Conservation (phyloP, 2,888 invertebrate genomes). For the Tupiocoris notatus region DNA sequence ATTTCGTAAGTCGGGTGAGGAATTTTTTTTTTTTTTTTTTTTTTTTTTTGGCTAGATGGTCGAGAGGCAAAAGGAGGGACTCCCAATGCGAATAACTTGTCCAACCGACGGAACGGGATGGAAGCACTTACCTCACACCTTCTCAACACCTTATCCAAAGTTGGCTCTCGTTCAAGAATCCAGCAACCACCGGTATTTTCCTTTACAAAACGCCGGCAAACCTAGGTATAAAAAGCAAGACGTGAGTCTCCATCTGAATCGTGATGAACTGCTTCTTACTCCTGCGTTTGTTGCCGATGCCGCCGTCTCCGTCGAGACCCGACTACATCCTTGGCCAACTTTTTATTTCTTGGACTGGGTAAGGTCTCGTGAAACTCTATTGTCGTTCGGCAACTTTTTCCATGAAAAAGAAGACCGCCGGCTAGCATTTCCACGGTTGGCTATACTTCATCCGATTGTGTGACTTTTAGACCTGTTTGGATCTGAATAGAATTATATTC, state of each 20-base stretch:
- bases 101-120: not conserved
- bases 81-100: not conserved
- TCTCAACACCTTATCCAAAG: not conserved
- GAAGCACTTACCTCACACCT: not conserved
- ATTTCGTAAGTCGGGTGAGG: too few species aligned
- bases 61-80: too few species aligned
- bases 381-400: constrained; percentile 5
- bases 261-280: constrained; percentile 14
- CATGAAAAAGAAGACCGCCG: not conserved
- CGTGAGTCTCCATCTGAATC: not conserved
- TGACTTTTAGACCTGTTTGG: constrained; percentile 6
- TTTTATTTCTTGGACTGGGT: not conserved
- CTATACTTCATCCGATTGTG: constrained; percentile 24
- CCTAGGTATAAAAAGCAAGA: not conserved
- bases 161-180: not conserved
- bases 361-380: not conserved
- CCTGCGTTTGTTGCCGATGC: not conserved
- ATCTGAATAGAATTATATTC: constrained; percentile 12
- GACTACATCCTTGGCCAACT: not conserved
- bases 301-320: not conserved
- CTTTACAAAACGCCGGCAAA: not conserved
- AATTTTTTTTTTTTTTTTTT: too few species aligned
- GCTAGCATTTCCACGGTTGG: not conserved
- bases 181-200: not conserved
- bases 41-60: too few species aligned